Evolutionary conservation across 2,888 invertebrate species (phyloP), one percentile per base, ranked within the genome.

Genomic region (Diadromus collaris): DNA sequence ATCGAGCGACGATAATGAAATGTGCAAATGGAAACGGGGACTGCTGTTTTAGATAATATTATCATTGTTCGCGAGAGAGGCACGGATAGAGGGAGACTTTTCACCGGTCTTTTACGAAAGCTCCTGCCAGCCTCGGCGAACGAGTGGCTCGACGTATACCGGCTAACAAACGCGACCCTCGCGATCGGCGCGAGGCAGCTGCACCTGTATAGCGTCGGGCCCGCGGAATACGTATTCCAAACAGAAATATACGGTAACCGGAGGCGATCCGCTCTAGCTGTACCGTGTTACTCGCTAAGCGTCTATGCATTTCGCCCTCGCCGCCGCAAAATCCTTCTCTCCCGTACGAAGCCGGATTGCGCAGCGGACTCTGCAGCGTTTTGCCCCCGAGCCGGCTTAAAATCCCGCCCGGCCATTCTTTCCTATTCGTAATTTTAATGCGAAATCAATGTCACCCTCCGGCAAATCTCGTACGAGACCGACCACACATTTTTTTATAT

Each of bases 31-130:
- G 85, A 87, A 87, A 86, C 84, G 86, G 85, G 86, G 83, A 81
- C 68, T 86, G 86, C 83, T 87, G 82, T 85, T 86, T 86, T 84
- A 86, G 84, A 89, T 88, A 88, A 89, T 88, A 88, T 88, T 89
- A 86, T 88, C 85, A 84, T 85, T 87, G 83, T 82, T 84, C 83
- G 81, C 82, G 78, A 81, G 76, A 82, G 84, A 81, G 81, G 82
- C 80, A 78, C 79, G 79, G 70, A 76, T 78, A 63, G 70, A 79
- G 73, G 80, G 76, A 82, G 81, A 79, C 79, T 75, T 58, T 63
- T 76, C 78, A 74, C 51, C 72, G 65, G 78, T 76, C 83, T 85
- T 85, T 82, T 82, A 58, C 67, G 63, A 69, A 75, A 77, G 82
- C 81, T 81, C 76, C 78, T 83, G 76, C 78, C 65, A 44, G 41